These are phyloP conservation scores for Anisognathus igniventris DNA, from an alignment of 2,797 vertebrate genomes.

Conservation along the genomic window DNA sequence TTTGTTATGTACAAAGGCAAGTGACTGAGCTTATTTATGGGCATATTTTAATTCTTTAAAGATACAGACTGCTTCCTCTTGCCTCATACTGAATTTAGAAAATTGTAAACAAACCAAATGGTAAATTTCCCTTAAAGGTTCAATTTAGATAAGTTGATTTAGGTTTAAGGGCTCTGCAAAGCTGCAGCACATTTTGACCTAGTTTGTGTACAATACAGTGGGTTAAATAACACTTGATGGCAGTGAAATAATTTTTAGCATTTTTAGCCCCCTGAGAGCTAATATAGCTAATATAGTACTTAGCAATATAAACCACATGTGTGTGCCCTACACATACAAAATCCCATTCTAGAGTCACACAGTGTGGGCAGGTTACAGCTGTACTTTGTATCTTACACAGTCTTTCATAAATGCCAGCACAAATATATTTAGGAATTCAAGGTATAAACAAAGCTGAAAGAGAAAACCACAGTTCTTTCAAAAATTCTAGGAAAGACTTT, in stretches of 20 bases:
- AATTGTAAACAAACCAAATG: constrained; percentile 31
- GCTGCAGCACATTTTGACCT: constrained; percentile 26
- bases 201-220: background rate
- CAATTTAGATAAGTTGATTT: constrained; percentile 22
- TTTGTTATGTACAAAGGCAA: background rate
- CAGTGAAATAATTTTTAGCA: background rate
- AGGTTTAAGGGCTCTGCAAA: constrained; percentile 10
- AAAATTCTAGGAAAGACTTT: background rate
- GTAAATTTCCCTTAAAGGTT: constrained; percentile 30
- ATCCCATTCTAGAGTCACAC: background rate
- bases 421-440: background rate
- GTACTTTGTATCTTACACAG: background rate
- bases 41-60: constrained; percentile 14
- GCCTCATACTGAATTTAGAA: background rate
- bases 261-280: background rate
- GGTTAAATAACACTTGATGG: background rate
- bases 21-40: constrained; percentile 13
- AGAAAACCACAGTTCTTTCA: background rate
- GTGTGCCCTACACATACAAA: background rate
- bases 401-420: background rate
- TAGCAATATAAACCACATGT: background rate
- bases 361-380: background rate
- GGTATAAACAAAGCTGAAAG: background rate
- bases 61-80: background rate
- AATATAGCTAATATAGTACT: background rate